Conservation (phyloP, 2,888 invertebrate genomes). For the Ceriagrion tenellum region DNA sequence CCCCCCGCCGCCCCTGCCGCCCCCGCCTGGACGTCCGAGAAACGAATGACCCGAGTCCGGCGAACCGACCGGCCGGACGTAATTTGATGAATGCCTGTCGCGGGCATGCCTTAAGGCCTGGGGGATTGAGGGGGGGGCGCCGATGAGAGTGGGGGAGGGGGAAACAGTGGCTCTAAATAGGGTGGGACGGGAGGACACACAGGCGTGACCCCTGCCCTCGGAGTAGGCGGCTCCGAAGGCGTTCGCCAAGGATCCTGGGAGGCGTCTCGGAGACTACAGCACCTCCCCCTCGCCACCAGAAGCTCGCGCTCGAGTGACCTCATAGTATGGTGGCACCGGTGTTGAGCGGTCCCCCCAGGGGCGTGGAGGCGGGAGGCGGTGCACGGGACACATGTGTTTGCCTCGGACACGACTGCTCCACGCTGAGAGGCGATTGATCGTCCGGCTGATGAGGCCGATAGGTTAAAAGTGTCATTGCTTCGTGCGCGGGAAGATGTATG, state of each 20-base stretch:
- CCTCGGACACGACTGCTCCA: neutral
- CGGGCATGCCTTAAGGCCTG: neutral
- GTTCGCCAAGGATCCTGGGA: neutral
- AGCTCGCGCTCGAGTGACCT: neutral
- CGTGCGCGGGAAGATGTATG: neutral
- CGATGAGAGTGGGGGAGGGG: neutral
- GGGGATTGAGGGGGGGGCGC: neutral
- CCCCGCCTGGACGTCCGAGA: neutral
- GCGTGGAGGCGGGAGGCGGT: neutral
- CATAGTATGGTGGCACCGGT: neutral
- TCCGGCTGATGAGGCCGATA: conserved; percentile 9
- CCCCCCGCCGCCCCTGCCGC: no score
- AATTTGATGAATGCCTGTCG: conserved; percentile 41
- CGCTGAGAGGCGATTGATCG: neutral
- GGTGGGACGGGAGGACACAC: neutral
- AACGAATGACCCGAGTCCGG: neutral
- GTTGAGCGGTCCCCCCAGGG: neutral
- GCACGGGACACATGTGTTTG: neutral
- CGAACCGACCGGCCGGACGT: conserved; percentile 16
- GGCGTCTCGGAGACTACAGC: neutral
- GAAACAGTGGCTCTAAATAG: neutral
- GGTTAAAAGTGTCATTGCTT: conserved; percentile 11
- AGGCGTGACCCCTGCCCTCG: neutral
- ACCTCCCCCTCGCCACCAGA: neutral
- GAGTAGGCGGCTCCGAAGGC: conserved; percentile 20